Evolutionary conservation across 2,888 invertebrate genomes (phyloP), one percentile per base, ranked within the genome.

Genomic region (Belgica antarctica): DNA sequence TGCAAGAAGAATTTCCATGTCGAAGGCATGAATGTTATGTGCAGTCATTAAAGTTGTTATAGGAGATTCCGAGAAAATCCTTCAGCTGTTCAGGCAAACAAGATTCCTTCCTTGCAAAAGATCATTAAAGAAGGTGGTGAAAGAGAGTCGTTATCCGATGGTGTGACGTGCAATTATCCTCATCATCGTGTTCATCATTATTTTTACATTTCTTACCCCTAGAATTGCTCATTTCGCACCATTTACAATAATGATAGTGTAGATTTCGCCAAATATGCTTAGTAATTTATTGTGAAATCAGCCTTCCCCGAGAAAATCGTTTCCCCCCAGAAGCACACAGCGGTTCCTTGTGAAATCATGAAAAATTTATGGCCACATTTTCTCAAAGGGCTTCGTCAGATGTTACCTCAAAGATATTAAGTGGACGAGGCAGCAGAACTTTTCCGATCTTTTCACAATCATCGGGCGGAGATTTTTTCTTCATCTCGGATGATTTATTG

Each of bases 401-500:
- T 62, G 62, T 62, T 62, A 28, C 62, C 57, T 59, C 52, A 22
- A n/a, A 22, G 61, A 15, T 61, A 28, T 28, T 61, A 61, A 61
- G 61, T 61, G 61, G 28, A 61, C 25, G 28, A 27, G 15, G n/a
- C n/a, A n/a, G n/a, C n/a, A n/a, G n/a, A n/a, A n/a, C n/a, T 41
- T 61, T 61, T 19, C 52, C 61, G 61, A 25, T 27, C 61, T 61
- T 61, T 61, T 62, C 15, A 10, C 27, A 31, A 62, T 65, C 65
- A 47, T 65, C 47, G 17, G 31, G 19, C 31, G 19, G 47, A 25
- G 25, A 65, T 24, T 47, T 22, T 62, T 25, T 65, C 19, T 41
- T 28, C n/a, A 12, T 68, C 57, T 47, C 34, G 25, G 63, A 68
- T 68, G 68, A 68, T 68, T 68, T 68, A 68, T 68, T 46, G 68